phyloP scores from a whole-genome alignment of 2,797 vertebrate species.

The Danio kyathit region DNA sequence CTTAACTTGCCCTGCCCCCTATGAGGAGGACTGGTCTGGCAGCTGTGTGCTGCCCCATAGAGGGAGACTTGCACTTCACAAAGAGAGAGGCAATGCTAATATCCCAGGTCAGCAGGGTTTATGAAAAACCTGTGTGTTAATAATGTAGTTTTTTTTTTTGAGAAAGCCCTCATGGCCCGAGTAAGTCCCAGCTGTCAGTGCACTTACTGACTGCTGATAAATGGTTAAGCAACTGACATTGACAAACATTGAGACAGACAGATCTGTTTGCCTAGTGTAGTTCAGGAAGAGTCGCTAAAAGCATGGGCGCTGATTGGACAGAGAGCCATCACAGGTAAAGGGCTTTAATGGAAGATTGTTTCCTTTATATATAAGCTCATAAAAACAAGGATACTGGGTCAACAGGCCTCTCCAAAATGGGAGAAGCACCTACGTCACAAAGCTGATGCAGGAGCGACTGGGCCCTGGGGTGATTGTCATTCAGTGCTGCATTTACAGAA shows the following conservation, averaged over 20 bases:
- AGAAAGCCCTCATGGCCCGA: constrained; percentile 63
- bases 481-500: background rate
- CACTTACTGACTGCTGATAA: constrained; percentile 80
- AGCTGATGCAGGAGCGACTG: background rate
- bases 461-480: background rate
- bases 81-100: constrained; percentile 40
- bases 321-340: constrained; percentile 66
- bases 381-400: constrained; percentile 63
- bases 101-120: constrained; percentile 25
- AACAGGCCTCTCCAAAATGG: constrained; percentile 53
- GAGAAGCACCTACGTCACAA: background rate
- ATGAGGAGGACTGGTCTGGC: constrained; percentile 57
- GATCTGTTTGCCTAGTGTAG: constrained; percentile 79
- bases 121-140: constrained; percentile 1
- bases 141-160: background rate
- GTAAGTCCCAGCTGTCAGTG: constrained; percentile 75
- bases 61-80: constrained; percentile 33
- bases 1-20: constrained; percentile 70
- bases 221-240: constrained; percentile 81
- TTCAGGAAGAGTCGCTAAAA: constrained; percentile 79
- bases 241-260: constrained; percentile 82
- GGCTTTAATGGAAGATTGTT: constrained; percentile 74
- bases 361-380: constrained; percentile 67
- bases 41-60: constrained; percentile 54
- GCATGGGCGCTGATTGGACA: constrained; percentile 81